These are phyloP conservation scores for Propithecus perrieri DNA, from an alignment of 2,797 vertebrate genomes.

Conservation along the genomic window DNA sequence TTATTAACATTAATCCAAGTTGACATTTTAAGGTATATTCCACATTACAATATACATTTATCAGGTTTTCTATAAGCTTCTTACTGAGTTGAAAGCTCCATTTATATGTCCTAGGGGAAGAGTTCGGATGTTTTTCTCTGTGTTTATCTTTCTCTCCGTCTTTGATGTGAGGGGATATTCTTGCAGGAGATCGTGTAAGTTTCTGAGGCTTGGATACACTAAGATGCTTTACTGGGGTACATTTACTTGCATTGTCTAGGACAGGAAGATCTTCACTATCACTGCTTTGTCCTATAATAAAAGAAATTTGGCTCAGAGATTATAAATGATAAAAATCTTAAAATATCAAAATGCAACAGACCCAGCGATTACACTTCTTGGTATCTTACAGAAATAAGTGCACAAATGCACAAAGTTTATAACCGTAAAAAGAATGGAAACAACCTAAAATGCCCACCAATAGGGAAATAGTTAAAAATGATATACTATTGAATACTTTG, in stretches of 20 bases:
- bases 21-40: conserved; percentile 17
- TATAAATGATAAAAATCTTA: conserved; percentile 31
- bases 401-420: neutral
- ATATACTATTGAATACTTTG: neutral
- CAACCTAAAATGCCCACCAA: neutral
- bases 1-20: neutral
- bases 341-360: conserved; percentile 24
- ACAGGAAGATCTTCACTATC: conserved; percentile 95
- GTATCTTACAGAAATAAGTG: neutral
- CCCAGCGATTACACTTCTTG: neutral
- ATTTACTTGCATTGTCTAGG: conserved; percentile 89
- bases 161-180: conserved; percentile 89
- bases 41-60: neutral
- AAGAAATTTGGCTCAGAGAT: conserved; percentile 11
- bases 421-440: neutral
- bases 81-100: conserved; percentile 97
- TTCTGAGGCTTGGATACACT: conserved; percentile 90
- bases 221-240: conserved; percentile 91
- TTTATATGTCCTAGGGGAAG: conserved; percentile 93
- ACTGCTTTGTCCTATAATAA: conserved; percentile 93
- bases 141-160: conserved; percentile 93
- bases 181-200: conserved; percentile 88
- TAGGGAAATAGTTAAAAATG: conserved; percentile 14
- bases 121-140: conserved; percentile 91
- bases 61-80: conserved; percentile 53